Base-by-base conservation (phyloP, 1,140 invertebrate species). In the Planococcus citri region DNA sequence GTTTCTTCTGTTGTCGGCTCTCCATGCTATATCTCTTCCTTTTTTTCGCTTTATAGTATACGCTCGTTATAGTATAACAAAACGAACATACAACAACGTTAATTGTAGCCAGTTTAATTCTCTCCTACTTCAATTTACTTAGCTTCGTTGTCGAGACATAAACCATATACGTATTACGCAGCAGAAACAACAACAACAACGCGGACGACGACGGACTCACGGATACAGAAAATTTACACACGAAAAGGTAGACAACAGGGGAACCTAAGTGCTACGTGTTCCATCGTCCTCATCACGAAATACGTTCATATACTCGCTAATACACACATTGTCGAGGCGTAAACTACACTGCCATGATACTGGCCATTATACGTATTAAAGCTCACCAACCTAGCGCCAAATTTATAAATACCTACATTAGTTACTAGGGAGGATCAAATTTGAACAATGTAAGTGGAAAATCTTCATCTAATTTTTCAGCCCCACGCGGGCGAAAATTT, bases 101-200 rank as follows among this genome's bases (percentile, higher is more conserved):
- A 64, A 64, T 64, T 64, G 60, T 64, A 64, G 60, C 25, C 24
- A 64, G 60, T 64, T 64, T 64, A 64, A 64, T 27, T 64, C 60
- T 64, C 25, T 64, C 25, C 60, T 25, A 25, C 60, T 64, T 64
- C 25, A 64, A 64, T 64, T 64, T 64, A 64, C 51, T 64, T 64
- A 25, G 60, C 20, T 64, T 64, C 60, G 60, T 64, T 9, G 22
- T 17, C 25, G 22, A 64, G 60, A 64, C 22, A 64, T 64, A 64
- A 64, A 64, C 60, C 60, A 64, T 27, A 25, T 51, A 51, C 41
- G 41, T 3, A 20, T 33, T 33, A 33, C 29, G 29, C 29, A 33
- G 29, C 29, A 33, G n/a, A n/a, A n/a, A n/a, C n/a, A n/a, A n/a
- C n/a, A n/a, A n/a, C n/a, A 37, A 37, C 33, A 37, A 6, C 33